phyloP scores from a whole-genome alignment of 2,888 invertebrate species.

The Epicampocera succincta region DNA sequence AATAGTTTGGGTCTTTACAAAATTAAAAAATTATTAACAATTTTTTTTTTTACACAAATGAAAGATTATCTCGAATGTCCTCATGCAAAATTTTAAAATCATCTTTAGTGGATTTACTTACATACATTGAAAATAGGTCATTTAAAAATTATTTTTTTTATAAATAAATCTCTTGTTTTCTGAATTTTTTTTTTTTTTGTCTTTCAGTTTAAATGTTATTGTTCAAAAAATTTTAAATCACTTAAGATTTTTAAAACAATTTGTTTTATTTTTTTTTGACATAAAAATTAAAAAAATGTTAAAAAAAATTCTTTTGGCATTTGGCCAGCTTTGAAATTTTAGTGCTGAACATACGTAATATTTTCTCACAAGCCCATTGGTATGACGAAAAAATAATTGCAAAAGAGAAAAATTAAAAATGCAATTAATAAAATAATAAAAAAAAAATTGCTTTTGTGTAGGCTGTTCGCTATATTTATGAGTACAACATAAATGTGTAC shows the following conservation, averaged over 20 bases:
- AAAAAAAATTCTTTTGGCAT: constrained; percentile 22
- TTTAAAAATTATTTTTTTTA: too few relatives aligned
- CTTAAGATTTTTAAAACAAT: constrained; percentile 21
- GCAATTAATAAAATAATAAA: too few relatives aligned
- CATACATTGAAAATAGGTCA: too few relatives aligned
- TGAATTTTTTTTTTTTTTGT: constrained; percentile 9
- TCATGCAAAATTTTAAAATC: too few relatives aligned
- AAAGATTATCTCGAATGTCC: too few relatives aligned
- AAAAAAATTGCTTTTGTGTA: constrained; percentile 12
- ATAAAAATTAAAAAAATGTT: background rate
- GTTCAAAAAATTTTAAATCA: constrained; percentile 26
- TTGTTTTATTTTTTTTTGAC: constrained; percentile 16
- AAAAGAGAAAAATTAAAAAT: constrained; percentile 1
- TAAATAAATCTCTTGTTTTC: background rate
- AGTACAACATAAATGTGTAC: too few relatives aligned
- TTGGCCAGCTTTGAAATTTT: constrained; percentile 15
- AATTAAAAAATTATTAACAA: too few relatives aligned
- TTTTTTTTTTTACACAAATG: too few relatives aligned
- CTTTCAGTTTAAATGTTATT: background rate
- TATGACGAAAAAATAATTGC: constrained; percentile 23
- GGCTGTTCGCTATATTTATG: constrained; percentile 2
- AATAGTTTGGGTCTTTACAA: too few relatives aligned
- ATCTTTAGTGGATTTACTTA: too few relatives aligned
- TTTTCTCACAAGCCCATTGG: background rate
- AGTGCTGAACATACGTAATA: too few relatives aligned